Evolutionary conservation across 2,888 invertebrate species (phyloP).

Genomic region (Heliconius charithonia): DNA sequence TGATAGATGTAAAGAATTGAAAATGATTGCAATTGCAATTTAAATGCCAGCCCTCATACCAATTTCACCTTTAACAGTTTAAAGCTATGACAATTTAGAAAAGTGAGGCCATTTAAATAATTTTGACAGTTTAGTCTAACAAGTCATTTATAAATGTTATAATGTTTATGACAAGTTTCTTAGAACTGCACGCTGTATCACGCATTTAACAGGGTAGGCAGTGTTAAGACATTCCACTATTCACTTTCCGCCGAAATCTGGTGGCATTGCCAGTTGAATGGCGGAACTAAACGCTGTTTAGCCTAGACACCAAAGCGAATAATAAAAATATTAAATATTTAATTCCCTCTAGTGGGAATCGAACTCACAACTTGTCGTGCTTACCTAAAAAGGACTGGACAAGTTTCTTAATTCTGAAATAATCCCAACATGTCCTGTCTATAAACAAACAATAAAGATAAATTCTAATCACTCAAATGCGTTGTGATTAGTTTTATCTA

Average conservation of each 20-base stretch:
- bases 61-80: slow-evolving; percentile 6
- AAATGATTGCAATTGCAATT: slow-evolving; percentile 10
- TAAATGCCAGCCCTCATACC: background rate
- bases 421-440: background rate
- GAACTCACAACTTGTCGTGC: too few species aligned
- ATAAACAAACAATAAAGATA: background rate
- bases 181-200: background rate
- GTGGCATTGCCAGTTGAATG: too few species aligned
- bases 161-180: background rate
- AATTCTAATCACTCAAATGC: background rate
- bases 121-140: background rate
- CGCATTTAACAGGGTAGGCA: too few species aligned
- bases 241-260: too few species aligned
- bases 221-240: too few species aligned
- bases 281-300: too few species aligned
- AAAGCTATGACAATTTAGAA: slow-evolving; percentile 4
- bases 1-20: background rate
- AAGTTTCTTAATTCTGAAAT: background rate
- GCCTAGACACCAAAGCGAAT: too few species aligned
- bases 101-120: slow-evolving; percentile 1
- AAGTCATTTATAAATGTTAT: background rate
- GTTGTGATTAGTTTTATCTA: slow-evolving; percentile 10
- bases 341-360: too few species aligned
- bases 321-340: too few species aligned
- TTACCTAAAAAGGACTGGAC: background rate